phyloP scores from a whole-genome alignment of 2,797 vertebrate genomes.

The Sternotherus odoratus region DNA sequence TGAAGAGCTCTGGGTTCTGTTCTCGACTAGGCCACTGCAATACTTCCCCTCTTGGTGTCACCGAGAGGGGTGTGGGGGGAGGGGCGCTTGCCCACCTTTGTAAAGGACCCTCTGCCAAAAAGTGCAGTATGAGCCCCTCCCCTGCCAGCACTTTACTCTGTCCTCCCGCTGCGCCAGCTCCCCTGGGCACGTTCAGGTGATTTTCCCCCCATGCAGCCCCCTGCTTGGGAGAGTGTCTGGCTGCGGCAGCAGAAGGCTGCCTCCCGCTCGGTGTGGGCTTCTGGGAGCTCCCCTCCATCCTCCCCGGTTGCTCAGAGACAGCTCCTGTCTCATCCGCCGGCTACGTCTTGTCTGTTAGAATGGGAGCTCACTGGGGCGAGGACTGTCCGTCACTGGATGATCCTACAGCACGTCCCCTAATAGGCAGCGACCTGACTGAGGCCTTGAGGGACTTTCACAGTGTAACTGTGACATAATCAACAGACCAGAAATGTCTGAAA shows the following conservation, averaged over 20 bases:
- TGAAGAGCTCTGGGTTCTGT: neutral
- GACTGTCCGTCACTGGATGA: neutral
- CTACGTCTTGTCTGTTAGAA: neutral
- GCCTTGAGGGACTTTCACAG: neutral
- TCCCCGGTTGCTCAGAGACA: too few relatives aligned
- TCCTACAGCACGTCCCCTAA: neutral
- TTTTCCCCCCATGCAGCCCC: too few relatives aligned
- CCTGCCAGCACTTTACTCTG: neutral
- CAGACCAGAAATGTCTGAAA: neutral
- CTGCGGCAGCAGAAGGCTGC: too few relatives aligned
- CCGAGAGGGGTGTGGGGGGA: too few relatives aligned
- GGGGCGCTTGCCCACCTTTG: neutral
- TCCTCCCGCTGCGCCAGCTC: too few relatives aligned
- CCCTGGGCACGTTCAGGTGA: too few relatives aligned
- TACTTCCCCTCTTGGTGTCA: neutral
- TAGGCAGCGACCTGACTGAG: neutral
- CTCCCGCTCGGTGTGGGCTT: too few relatives aligned
- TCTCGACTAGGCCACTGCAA: rapidly evolving
- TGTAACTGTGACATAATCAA: neutral
- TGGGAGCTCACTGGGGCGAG: too few relatives aligned
- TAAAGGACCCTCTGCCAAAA: rapidly evolving
- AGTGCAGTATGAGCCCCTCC: neutral
- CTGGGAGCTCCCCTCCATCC: too few relatives aligned
- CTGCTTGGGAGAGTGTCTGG: too few relatives aligned
- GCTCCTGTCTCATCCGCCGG: too few relatives aligned